Evolutionary conservation across 2,888 invertebrate species (phyloP), one percentile per base, ranked within the genome.

Genomic region (Rambutsinella grinnellia): DNA sequence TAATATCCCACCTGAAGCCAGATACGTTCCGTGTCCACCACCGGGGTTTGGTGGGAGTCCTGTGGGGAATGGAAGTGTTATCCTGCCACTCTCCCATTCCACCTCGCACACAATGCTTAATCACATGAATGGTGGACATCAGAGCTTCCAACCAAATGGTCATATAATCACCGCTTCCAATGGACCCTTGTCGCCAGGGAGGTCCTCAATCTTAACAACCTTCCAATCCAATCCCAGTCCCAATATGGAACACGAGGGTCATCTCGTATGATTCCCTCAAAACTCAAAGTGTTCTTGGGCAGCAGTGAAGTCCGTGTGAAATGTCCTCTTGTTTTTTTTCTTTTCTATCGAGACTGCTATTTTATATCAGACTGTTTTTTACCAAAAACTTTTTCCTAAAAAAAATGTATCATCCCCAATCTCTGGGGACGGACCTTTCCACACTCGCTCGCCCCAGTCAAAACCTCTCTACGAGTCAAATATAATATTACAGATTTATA

Each of bases 1-100:
- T 88, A 93, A 93, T 86, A 93, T 93, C 91, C 92, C 93, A 1
- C 84, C 85, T 27, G 85, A 85, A 79, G 93, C 93, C 79, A 89
- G 93, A 84, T 94, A 94, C 86, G 89, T 94, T 69, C 93, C 93
- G 1, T 94, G 93, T 87, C 93, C 94, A 36, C 93, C 93, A 85
- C 88, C 92, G 6, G 88, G 91, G 85, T 91, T 91, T 80, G 90
- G 90, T 80, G 90, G 90, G 0, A 82, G 80, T 70, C 85, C 88
- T 3, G 89, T 88, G 76, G 84, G 88, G 89, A 51, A 85, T 90
- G 85, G 90, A 90, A 36, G 90, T 89, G 58, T 76, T 15, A 83
- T 89, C 90, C 19, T 89, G 90, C 85, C 87, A 90, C 84, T 90
- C 66, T 84, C 77, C 84, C 61, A 86, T 83, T 82, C 82, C 47